These are phyloP conservation scores for Sphenopsis melanotis DNA, from an alignment of 2,797 vertebrate species.

Conservation along the genomic window DNA sequence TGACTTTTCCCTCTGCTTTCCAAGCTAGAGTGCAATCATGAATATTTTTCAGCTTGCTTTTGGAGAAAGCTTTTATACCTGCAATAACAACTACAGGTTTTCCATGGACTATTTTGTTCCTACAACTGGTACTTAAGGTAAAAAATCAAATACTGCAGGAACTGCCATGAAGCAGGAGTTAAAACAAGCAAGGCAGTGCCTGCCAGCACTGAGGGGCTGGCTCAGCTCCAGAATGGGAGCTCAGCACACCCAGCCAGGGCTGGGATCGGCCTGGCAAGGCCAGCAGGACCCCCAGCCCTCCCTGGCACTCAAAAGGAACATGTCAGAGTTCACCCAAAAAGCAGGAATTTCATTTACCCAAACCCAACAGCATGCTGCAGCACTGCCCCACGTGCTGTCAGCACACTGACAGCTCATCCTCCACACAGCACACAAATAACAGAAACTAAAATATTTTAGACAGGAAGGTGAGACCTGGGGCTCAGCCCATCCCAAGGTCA, in stretches of 20 bases:
- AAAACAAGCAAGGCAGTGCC: not conserved
- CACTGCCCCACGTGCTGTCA: fast-evolving
- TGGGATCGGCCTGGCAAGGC: not conserved
- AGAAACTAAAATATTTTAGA: not conserved
- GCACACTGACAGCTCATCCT: not conserved
- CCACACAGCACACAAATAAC: fast-evolving
- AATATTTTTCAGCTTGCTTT: not conserved
- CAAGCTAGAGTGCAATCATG: not conserved
- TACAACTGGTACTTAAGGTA: not conserved
- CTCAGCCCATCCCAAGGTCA: not conserved
- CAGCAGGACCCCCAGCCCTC: not conserved
- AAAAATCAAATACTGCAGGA: not conserved
- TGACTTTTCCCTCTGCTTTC: not conserved
- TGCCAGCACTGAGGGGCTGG: not conserved
- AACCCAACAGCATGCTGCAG: fast-evolving
- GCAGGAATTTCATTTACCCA: not conserved
- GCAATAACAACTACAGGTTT: not conserved
- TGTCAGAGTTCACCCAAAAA: fast-evolving
- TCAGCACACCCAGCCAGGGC: not conserved
- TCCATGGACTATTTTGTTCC: not conserved
- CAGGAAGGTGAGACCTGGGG: not conserved
- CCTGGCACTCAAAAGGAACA: not conserved
- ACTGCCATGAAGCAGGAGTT: not conserved
- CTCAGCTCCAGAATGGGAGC: not conserved
- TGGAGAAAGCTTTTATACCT: not conserved